phyloP scores from a whole-genome alignment of 2,797 vertebrate species.

The Danio aesculapii region DNA sequence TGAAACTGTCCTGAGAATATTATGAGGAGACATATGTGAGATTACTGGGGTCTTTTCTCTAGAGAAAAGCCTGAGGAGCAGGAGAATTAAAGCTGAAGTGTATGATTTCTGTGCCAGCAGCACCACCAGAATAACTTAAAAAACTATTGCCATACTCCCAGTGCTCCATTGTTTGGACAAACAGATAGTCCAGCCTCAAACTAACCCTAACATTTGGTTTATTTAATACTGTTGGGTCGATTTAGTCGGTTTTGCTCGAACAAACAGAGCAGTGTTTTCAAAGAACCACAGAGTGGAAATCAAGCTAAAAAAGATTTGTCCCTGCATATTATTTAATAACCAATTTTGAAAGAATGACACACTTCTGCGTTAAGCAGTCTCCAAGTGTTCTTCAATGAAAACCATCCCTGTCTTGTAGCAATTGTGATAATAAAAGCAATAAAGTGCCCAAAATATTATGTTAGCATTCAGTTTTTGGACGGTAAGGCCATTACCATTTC shows the following conservation, averaged over 20 bases:
- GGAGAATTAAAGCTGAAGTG: neutral
- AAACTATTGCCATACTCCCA: neutral
- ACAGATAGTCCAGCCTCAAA: constrained; percentile 1
- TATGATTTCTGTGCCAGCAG: neutral
- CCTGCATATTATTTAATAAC: neutral
- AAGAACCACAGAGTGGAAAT: neutral
- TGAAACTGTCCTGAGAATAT: constrained; percentile 3
- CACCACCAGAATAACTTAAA: neutral
- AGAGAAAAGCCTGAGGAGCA: neutral
- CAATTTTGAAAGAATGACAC: neutral
- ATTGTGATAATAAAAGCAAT: constrained; percentile 70
- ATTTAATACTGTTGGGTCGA: neutral
- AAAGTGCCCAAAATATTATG: constrained; percentile 71
- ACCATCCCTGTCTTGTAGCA: neutral
- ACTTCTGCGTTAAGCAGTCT: neutral
- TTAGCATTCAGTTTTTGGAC: constrained; percentile 69
- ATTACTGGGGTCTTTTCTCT: constrained; percentile 18
- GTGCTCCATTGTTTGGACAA: constrained; percentile 2
- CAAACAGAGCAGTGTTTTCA: constrained; percentile 20
- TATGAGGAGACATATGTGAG: constrained; percentile 14
- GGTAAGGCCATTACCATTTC: constrained; percentile 80
- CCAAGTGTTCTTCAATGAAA: neutral
- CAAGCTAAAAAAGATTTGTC: neutral
- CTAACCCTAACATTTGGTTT: neutral
- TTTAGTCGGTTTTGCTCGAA: neutral